Evolutionary conservation across 2,888 invertebrate genomes (phyloP).

Genomic region (Brenthis daphne): DNA sequence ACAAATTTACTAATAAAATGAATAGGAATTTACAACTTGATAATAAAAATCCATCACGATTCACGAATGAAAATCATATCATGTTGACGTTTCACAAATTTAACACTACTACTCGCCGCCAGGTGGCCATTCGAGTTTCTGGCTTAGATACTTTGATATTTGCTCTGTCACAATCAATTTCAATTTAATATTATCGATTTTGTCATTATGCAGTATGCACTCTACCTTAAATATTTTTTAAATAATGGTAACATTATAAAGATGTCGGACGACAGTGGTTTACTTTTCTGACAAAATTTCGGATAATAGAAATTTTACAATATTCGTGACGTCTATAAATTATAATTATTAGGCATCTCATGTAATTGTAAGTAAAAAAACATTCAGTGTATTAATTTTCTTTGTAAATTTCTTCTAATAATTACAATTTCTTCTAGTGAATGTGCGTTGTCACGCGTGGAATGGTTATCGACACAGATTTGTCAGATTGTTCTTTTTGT

Average conservation of each 20-base stretch:
- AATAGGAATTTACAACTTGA: slow-evolving; percentile 70
- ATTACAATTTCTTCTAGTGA: slow-evolving; percentile 50
- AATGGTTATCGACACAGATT: slow-evolving; percentile 80
- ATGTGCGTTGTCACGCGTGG: slow-evolving; percentile 81
- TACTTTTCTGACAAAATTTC: slow-evolving; percentile 68
- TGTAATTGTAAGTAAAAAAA: slow-evolving; percentile 69
- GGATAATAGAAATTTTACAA: slow-evolving; percentile 54
- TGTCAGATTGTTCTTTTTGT: slow-evolving; percentile 81
- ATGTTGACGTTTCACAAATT: slow-evolving; percentile 80
- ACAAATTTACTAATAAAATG: slow-evolving; percentile 52
- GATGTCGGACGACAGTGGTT: slow-evolving; percentile 73
- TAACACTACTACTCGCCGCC: slow-evolving; percentile 52
- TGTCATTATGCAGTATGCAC: slow-evolving; percentile 13
- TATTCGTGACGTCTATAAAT: slow-evolving; percentile 48
- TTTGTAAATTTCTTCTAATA: slow-evolving; percentile 47
- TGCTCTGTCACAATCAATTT: slow-evolving; percentile 19
- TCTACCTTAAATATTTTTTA: slow-evolving; percentile 37
- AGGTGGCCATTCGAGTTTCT: slow-evolving; percentile 50
- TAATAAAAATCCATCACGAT: slow-evolving; percentile 69
- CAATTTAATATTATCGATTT: slow-evolving; percentile 1
- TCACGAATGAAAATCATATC: slow-evolving; percentile 48
- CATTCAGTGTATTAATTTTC: slow-evolving; percentile 33
- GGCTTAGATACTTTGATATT: slow-evolving; percentile 36
- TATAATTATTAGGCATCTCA: slow-evolving; percentile 53
- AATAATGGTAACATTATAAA: slow-evolving; percentile 66